Conservation (phyloP, 2,113 vertebrate genomes). For the Lampris incognitus region DNA sequence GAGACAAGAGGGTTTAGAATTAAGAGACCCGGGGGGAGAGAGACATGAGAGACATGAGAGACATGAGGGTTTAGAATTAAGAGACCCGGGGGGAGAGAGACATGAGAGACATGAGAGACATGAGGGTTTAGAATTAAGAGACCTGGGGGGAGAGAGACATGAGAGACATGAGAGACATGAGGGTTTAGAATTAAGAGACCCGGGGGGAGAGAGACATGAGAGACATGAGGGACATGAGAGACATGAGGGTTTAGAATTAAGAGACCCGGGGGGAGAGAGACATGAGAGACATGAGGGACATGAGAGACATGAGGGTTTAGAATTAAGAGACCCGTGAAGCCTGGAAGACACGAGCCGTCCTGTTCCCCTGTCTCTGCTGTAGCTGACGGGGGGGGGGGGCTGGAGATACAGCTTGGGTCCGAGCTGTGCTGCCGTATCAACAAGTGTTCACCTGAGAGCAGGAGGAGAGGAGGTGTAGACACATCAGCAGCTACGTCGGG, state of each 20-base stretch:
- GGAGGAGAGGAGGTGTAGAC: neutral
- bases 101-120: neutral
- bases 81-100: neutral
- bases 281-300: neutral
- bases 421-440: slow-evolving; percentile 9
- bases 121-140: too few species aligned
- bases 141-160: too few species aligned
- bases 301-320: neutral
- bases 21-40: too few species aligned
- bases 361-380: neutral
- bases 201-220: neutral
- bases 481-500: neutral
- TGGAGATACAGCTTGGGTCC: neutral
- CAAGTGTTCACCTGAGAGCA: neutral
- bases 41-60: neutral
- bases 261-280: neutral
- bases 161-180: neutral
- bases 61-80: neutral
- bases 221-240: neutral
- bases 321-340: too few species aligned
- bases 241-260: neutral
- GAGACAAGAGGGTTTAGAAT: too few species aligned
- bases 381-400: neutral
- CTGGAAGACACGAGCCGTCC: neutral
- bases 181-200: too few species aligned